A percentile compares a stretch with the other conserved stretches of the same genome.
Conservation (phyloP, 2,797 vertebrate genomes). For the Sus cebifrons region DNA sequence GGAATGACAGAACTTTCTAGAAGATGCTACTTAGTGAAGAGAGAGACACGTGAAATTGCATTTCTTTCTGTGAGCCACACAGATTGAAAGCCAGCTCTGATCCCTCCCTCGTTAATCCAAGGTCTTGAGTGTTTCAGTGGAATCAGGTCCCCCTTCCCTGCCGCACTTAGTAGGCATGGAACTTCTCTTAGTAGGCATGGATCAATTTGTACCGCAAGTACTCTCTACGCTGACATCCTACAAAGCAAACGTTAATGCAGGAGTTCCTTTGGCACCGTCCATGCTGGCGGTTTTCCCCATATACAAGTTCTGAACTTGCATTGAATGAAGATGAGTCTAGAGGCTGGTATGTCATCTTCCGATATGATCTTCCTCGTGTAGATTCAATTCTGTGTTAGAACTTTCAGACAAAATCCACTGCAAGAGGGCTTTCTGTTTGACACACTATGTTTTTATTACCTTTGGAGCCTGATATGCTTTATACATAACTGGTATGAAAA, state of each 20-base stretch:
- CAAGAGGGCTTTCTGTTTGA: constrained; percentile 7
- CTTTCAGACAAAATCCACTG: not conserved
- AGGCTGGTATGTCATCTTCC: not conserved
- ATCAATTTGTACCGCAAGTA: not conserved
- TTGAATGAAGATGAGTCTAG: not conserved
- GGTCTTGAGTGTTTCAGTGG: not conserved
- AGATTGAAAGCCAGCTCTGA: not conserved
- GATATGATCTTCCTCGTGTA: not conserved
- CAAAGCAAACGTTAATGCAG: not conserved
- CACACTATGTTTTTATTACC: constrained; percentile 2
- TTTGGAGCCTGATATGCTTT: constrained; percentile 9
- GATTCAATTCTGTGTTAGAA: constrained; percentile 4
- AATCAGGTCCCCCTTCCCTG: not conserved
- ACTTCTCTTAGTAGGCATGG: not conserved
- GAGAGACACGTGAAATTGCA: not conserved
- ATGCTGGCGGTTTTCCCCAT: not conserved
- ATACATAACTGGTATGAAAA: not conserved
- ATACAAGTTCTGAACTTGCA: not conserved
- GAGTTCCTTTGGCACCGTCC: not conserved
- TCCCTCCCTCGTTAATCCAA: not conserved
- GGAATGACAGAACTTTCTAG: constrained; percentile 37
- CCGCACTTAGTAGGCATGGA: not conserved
- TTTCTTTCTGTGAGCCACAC: not conserved
- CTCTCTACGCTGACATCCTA: not conserved
- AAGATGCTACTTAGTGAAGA: not conserved